A percentile compares a stretch with the other conserved stretches of the same genome.
Conservation (phyloP, 2,113 vertebrate genomes). For the Ailuropoda melanoleuca region DNA sequence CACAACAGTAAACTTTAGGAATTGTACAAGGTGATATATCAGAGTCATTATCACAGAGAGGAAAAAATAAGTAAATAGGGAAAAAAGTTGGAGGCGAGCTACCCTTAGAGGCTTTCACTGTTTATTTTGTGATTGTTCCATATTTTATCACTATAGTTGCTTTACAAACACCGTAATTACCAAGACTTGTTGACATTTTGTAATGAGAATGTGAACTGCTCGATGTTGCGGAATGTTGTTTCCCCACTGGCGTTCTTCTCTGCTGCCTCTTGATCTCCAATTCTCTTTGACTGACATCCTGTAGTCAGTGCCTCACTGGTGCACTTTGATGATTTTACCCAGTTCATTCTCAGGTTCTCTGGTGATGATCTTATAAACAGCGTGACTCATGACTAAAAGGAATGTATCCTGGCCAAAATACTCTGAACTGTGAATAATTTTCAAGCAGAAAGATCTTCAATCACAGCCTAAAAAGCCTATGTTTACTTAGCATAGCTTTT, state of each 20-base stretch:
- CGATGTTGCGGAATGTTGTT: not conserved
- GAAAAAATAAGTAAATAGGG: not conserved
- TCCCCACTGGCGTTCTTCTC: not conserved
- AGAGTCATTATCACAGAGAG: not conserved
- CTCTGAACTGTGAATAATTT: conserved; percentile 28
- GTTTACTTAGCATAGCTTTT: not conserved
- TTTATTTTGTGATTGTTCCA: not conserved
- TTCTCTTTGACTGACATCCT: conserved; percentile 42
- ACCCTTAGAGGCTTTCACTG: not conserved
- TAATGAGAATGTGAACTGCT: not conserved
- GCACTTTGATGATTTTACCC: conserved; percentile 12
- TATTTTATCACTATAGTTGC: not conserved
- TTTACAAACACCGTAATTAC: conserved; percentile 20
- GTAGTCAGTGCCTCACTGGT: not conserved
- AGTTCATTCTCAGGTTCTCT: not conserved
- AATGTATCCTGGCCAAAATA: not conserved
- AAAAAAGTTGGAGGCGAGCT: not conserved
- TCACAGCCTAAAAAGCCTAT: not conserved
- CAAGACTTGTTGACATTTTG: not conserved
- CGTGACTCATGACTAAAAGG: not conserved
- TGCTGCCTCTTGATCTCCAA: not conserved
- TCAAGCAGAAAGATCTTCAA: not conserved
- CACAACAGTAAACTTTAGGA: not conserved
- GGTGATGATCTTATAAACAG: not conserved
- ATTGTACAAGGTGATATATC: not conserved